Conservation (phyloP, 1,140 invertebrate species). For the Zophobas morio region DNA sequence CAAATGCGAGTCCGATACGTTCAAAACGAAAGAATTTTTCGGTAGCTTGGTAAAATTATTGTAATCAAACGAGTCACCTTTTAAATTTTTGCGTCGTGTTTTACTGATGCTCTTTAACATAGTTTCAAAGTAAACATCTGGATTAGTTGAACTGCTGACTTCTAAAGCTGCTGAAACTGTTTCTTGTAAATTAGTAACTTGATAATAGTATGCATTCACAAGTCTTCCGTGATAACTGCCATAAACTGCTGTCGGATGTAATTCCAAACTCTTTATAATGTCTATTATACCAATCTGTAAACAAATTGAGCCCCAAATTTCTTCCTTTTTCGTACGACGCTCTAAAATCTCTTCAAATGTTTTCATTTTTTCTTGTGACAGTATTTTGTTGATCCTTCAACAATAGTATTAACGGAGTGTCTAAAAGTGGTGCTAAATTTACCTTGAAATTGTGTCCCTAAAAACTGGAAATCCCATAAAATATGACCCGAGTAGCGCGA, state of each 20-base stretch:
- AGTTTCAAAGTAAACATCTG: no score
- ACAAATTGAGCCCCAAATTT: not conserved
- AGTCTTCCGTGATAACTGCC: no score
- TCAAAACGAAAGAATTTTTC: not conserved
- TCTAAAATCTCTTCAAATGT: not conserved
- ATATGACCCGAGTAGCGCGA: not conserved
- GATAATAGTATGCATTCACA: no score
- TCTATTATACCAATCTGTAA: not conserved
- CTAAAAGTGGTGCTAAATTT: not conserved
- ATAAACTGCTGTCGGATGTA: no score
- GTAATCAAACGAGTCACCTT: not conserved
- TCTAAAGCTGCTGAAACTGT: no score
- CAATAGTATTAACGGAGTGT: not conserved
- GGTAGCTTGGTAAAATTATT: not conserved
- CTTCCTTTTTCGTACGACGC: not conserved
- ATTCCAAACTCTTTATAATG: no score
- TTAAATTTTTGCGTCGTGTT: not conserved
- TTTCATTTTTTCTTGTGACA: not conserved
- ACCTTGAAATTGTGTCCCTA: conserved; percentile 6
- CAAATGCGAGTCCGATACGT: not conserved
- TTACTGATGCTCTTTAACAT: not conserved
- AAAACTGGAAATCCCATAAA: conserved; percentile 8
- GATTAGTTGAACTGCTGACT: no score
- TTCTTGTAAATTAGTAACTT: no score
- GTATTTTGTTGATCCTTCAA: not conserved